Base-by-base conservation (phyloP, 64 coral and sea anemone genomes). In the Platygyra sinensis region DNA sequence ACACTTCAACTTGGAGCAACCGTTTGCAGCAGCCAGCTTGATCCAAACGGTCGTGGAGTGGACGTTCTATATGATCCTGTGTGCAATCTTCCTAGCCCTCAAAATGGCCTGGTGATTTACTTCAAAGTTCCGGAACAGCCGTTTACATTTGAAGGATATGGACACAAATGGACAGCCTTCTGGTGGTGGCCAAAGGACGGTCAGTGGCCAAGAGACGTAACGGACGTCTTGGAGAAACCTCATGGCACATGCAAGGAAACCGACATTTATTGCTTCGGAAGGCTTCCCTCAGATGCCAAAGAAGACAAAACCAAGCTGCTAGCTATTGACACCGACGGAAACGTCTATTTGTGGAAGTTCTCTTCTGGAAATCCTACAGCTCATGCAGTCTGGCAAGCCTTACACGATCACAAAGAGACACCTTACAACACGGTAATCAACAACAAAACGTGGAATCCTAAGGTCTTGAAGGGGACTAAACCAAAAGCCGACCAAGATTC, bases 101-200 rank as follows among this genome's bases (percentile, higher is more conserved):
- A 83, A 20, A 89, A 93, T 38, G 92, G 78, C 17, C 87, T 93
- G 29, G 54, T 36, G 61, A 52, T 93, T 78, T 93, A 83, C 77
- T 93, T 89, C 38, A 77, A 74, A 46, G 72, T 79, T 74, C 92
- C 92, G 24, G 39, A 71, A 19, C 20, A 69, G 62, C 17, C 57
- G 0, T 83, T 79, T 22, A 89, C 78, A 16, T 93, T 89, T 32
- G 78, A 93, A 54, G 86, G 59, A 29, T 89, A 89, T 72, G 92
- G 86, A 3, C 57, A 76, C 78, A 93, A 73, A 10, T 90, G 93
- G 93, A 91, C 74, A 12, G 93, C 88, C 7, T 94, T 94, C n/a
- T 94, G 93, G 93, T 94, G 93, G 93, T 94, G 87, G 88, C 88
- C 93, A 31, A 94, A 87, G 64, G 93, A 94, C 39, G 87, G 74